Evolutionary conservation across 2,888 invertebrate genomes (phyloP), one percentile per base, ranked within the genome.

Genomic region (Heteromurus nitidus): DNA sequence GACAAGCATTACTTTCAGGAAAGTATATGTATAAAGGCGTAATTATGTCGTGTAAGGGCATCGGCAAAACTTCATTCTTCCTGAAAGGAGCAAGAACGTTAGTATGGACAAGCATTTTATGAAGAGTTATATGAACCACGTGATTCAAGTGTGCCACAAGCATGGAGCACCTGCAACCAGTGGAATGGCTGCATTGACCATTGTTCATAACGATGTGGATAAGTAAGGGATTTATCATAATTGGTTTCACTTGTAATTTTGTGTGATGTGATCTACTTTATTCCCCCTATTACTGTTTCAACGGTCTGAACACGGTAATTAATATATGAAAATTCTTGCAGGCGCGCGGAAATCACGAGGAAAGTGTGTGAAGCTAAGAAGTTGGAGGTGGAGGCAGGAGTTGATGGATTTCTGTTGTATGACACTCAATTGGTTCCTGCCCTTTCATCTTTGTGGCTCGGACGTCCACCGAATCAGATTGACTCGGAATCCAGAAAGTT

Each of bases 401-500:
- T 92, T 0, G 93, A 93, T 88, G 94, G 94, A 1, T 93, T 94
- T 87, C 91, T 94, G 91, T 92, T 93, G 3, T 93, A 93, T 84
- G 93, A 94, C 88, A 88, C 92, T 0, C 90, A 92, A 47, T 89
- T 93, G 2, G 92, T 93, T 16, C 91, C 91, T 0, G 88, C 90
- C 85, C 88, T 92, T n/a, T 92, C 92, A 86, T 89, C 91, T 89
- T 91, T 92, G 85, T 87, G 84, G 84, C 58, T 53, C 36, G 69
- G 70, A 42, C 58, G 44, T 0, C 89, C 89, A 0, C 90, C 90
- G 0, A 92, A 93, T 88, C 92, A 93, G 88, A 90, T 92, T 47
- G 60, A 67, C n/a, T 87, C 89, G 18, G 89, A 89, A 62, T 89
- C 89, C 80, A 89, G 91, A 67, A 86, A 88, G 26, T 86, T 90